Percentiles rank a stretch among this genome's conserved stretches.
Evolutionary conservation across 2,888 invertebrate genomes (phyloP).

Genomic region (Oeneis ivallda): DNA sequence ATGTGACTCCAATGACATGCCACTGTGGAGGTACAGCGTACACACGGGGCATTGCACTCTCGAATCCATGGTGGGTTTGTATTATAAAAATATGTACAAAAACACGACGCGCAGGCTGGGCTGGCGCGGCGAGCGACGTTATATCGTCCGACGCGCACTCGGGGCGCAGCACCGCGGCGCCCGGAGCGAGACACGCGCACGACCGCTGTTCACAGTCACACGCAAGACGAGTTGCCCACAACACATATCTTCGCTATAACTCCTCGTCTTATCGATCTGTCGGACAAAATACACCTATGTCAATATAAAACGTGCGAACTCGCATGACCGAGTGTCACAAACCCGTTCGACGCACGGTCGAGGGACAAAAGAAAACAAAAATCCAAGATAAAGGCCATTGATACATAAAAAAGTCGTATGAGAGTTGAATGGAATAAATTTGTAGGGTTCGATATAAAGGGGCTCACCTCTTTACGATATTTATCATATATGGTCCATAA

Average conservation of each 20-base stretch:
- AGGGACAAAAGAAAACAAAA: constrained; percentile 81
- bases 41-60: constrained; percentile 89
- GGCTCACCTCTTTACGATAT: constrained; percentile 61
- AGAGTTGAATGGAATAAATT: constrained; percentile 56
- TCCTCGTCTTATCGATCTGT: constrained; percentile 77
- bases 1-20: constrained; percentile 90
- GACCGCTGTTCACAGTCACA: constrained; percentile 70
- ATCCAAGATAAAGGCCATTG: constrained; percentile 78
- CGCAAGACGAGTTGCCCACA: constrained; percentile 64
- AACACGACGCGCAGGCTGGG: constrained; percentile 42
- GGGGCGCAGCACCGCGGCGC: constrained; percentile 57
- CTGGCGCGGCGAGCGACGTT: constrained; percentile 46
- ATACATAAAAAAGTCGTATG: constrained; percentile 77
- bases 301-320: constrained; percentile 57
- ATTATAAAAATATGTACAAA: constrained; percentile 42
- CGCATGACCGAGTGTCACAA: constrained; percentile 60
- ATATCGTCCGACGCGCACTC: constrained; percentile 60
- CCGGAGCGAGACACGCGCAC: constrained; percentile 71
- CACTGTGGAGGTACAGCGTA: constrained; percentile 90
- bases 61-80: constrained; percentile 66
- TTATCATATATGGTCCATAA: constrained; percentile 72
- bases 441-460: constrained; percentile 45
- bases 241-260: constrained; percentile 68
- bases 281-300: constrained; percentile 68
- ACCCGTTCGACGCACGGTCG: constrained; percentile 67